Evolutionary conservation across 2,797 vertebrate species (phyloP).

Genomic region (Scolopax bukidnonensis): DNA sequence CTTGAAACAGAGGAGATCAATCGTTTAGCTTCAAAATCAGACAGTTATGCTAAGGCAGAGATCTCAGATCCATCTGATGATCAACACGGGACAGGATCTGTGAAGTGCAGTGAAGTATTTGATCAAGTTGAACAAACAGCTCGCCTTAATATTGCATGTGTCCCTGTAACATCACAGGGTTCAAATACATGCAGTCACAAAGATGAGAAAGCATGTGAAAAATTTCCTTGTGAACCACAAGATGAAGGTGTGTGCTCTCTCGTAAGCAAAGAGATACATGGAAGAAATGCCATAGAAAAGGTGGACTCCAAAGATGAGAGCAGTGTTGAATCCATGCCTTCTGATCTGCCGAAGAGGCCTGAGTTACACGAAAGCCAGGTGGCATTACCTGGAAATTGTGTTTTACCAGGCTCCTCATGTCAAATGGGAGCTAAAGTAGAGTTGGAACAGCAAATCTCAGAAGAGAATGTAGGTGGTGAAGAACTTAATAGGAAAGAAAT

Average conservation of each 20-base stretch:
- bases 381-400: slow-evolving; percentile 15
- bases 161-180: slow-evolving; percentile 7
- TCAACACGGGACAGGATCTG: slow-evolving; percentile 8
- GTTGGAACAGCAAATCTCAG: not conserved
- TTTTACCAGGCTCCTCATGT: not conserved
- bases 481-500: slow-evolving; percentile 8
- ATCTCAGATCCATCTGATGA: not conserved
- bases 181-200: slow-evolving; percentile 5
- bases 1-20: slow-evolving; percentile 26
- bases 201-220: slow-evolving; percentile 25
- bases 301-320: not conserved
- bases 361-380: not conserved
- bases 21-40: slow-evolving; percentile 70
- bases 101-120: not conserved
- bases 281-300: not conserved
- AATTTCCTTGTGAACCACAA: slow-evolving; percentile 16
- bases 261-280: not conserved
- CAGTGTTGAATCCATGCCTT: not conserved
- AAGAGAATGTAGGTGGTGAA: slow-evolving; percentile 11
- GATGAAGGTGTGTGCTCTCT: not conserved
- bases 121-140: slow-evolving; percentile 13
- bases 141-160: not conserved
- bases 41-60: not conserved
- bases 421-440: slow-evolving; percentile 23
- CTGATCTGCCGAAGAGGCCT: slow-evolving; percentile 29